Base-by-base conservation (phyloP, 2,888 invertebrate genomes). In the Pimpla rufipes region DNA sequence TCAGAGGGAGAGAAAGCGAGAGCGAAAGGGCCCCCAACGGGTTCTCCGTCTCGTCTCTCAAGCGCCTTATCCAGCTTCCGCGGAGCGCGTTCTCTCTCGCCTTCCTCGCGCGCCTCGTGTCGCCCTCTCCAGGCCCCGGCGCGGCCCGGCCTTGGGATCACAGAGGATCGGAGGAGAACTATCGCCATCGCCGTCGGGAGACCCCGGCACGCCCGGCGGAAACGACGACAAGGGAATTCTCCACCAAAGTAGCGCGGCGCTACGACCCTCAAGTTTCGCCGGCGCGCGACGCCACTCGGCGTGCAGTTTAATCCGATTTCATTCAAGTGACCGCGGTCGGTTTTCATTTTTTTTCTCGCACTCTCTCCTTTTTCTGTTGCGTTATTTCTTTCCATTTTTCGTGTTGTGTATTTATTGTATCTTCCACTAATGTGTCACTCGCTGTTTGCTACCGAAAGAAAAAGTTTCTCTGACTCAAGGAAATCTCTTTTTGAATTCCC, bases 221-320 rank as follows among this genome's bases (percentile, higher is more conserved):
- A 83, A 74, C 78, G 74, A 71, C 75, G 64, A 82, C 82, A 75
- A 79, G 84, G 81, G 84, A 82, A 84, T 81, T 84, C 79, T 68
- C 84, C 66, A 74, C 16, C 16, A 59, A 74, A 57, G 74, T 70
- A 78, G 59, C 52, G 40, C 71, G 50, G 23, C 71, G 75, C 40
- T 59, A 73, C 57, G 55, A 66, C 64, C 62, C 71, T 66, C 70
- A 37, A 50, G 74, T 84, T 79, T 70, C 75, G 62, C 71, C 83
- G 62, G 67, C 71, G 66, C 35, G 78, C 78, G 40, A 70, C 67
- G 42, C 75, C 79, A 77, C 82, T 47, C 74, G 67, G 68, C 71
- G 47, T 55, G 64, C 74, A 82, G 77, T 81, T 86, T 85, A 85
- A 87, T 87, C 86, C 82, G 85, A 88, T 88, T 87, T 83, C 83